Evolutionary conservation across 1,140 invertebrate species (phyloP).

Genomic region (Magallana ariakensis): DNA sequence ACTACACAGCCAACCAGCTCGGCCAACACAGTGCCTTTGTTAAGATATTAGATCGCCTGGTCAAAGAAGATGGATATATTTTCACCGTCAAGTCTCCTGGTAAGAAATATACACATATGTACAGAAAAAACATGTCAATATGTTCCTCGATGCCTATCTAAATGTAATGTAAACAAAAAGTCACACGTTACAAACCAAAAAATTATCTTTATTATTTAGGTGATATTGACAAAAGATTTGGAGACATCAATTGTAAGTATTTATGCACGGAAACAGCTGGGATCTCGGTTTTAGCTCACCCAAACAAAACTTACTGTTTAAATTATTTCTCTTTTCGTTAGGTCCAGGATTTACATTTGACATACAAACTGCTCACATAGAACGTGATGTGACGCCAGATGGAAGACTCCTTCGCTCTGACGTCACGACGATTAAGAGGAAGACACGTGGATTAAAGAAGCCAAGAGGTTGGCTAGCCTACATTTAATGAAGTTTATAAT

Average conservation of each 20-base stretch:
- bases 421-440: slow-evolving; percentile 54
- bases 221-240: slow-evolving; percentile 63
- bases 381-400: slow-evolving; percentile 58
- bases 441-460: slow-evolving; percentile 41
- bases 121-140: too few relatives aligned
- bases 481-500: too few relatives aligned
- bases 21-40: slow-evolving; percentile 57
- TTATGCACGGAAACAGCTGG: not conserved
- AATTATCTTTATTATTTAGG: slow-evolving; percentile 51
- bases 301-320: too few relatives aligned
- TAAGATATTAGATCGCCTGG: slow-evolving; percentile 52
- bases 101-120: not conserved
- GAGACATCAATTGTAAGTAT: slow-evolving; percentile 64
- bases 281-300: too few relatives aligned
- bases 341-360: slow-evolving; percentile 63
- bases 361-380: slow-evolving; percentile 58
- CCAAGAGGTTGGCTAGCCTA: slow-evolving; percentile 26
- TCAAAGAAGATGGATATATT: slow-evolving; percentile 62
- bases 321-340: not conserved
- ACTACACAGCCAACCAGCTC: slow-evolving; percentile 55
- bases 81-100: slow-evolving; percentile 59
- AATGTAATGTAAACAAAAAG: too few relatives aligned
- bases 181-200: too few relatives aligned
- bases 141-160: too few relatives aligned
- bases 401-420: slow-evolving; percentile 60